Conservation (phyloP, 2,113 vertebrate species). For the Sus scrofa region T2T-Sscrofa CM000814.6:42482001-42482500, state of each 20-base stretch:
- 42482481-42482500: background rate
- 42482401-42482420: background rate
- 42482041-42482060: background rate
- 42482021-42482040: background rate
- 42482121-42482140: background rate
- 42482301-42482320: background rate
- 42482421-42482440: background rate
- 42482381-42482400: background rate
- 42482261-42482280: background rate
- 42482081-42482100: background rate
- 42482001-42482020: conserved; percentile 34
- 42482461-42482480: background rate
- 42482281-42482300: background rate
- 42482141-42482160: background rate
- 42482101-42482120: background rate
- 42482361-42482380: background rate
- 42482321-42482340: background rate
- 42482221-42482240: background rate
- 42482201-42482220: too few species aligned
- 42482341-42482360: background rate
- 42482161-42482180: background rate
- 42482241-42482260: background rate
- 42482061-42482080: background rate
- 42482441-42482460: background rate
- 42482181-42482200: background rate